phyloP scores from a whole-genome alignment of 2,888 invertebrate genomes.

The Sisyra terminalis region DNA sequence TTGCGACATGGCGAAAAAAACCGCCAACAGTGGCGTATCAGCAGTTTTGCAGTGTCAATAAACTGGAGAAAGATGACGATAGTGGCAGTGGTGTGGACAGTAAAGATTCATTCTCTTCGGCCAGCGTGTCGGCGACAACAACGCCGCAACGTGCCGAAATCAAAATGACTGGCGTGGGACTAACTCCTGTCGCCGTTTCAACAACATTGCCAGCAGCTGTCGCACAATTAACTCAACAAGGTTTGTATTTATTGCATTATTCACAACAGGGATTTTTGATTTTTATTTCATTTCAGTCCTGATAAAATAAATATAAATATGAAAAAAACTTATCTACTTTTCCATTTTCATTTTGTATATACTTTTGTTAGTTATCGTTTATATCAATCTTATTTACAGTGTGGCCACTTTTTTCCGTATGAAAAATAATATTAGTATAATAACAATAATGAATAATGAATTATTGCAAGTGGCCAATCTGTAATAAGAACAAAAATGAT shows the following conservation, averaged over 20 bases:
- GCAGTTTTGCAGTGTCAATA: constrained; percentile 57
- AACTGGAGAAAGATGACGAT: constrained; percentile 29
- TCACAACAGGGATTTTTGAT: too few species aligned
- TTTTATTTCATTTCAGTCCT: too few species aligned
- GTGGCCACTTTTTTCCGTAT: too few species aligned
- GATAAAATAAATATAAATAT: too few species aligned
- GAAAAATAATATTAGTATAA: too few species aligned
- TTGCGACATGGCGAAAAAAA: constrained; percentile 66
- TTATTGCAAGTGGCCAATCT: too few species aligned
- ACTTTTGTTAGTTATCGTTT: too few species aligned
- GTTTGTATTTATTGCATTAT: constrained; percentile 23
- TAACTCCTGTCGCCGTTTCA: constrained; percentile 40
- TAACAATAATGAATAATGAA: too few species aligned
- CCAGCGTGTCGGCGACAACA: constrained; percentile 9
- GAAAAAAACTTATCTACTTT: too few species aligned
- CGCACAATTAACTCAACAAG: constrained; percentile 41
- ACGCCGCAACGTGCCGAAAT: constrained; percentile 34
- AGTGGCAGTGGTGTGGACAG: constrained; percentile 12
- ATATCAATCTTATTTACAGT: too few species aligned
- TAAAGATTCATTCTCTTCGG: constrained; percentile 11
- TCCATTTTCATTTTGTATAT: too few species aligned
- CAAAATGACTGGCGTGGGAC: constrained; percentile 38
- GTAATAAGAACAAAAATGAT: too few species aligned
- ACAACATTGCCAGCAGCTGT: constrained; percentile 42
- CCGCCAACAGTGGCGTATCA: constrained; percentile 59